These are phyloP conservation scores for Cossypha polioptera DNA, from an alignment of 2,797 vertebrate species.

Conservation along the genomic window DNA sequence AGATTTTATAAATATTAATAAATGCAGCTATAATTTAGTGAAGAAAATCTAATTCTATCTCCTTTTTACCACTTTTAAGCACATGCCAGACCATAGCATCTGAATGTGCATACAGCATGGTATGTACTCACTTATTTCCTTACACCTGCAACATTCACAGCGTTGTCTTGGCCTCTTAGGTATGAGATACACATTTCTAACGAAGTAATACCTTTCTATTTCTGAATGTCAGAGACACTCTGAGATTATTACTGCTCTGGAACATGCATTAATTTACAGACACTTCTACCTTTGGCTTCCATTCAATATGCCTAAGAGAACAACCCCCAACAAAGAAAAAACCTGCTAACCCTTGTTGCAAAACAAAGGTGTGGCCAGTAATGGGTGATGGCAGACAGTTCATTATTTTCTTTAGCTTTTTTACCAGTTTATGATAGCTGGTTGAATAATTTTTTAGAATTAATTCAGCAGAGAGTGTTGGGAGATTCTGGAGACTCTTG, in stretches of 20 bases:
- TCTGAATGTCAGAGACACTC: constrained; percentile 7
- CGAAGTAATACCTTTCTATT: constrained; percentile 5
- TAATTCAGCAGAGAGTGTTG: neutral
- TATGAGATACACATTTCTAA: neutral
- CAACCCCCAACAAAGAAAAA: neutral
- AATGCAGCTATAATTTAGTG: neutral
- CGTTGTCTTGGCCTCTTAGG: constrained; percentile 19
- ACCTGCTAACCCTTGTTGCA: neutral
- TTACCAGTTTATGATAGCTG: neutral
- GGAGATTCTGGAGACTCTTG: neutral
- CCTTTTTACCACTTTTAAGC: neutral
- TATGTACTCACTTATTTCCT: constrained; percentile 5
- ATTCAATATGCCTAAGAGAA: constrained; percentile 19
- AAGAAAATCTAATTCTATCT: neutral
- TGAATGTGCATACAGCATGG: neutral
- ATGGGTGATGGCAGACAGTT: neutral
- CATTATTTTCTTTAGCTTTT: constrained; percentile 18
- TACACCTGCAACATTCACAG: neutral
- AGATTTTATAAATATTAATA: neutral
- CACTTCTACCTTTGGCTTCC: constrained; percentile 14
- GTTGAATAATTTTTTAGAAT: neutral
- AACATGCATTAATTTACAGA: neutral
- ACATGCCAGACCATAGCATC: neutral
- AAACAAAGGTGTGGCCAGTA: neutral
- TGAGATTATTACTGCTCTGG: neutral